Evolutionary conservation across 2,797 vertebrate genomes (phyloP).

Genomic region (Lemur catta): DNA sequence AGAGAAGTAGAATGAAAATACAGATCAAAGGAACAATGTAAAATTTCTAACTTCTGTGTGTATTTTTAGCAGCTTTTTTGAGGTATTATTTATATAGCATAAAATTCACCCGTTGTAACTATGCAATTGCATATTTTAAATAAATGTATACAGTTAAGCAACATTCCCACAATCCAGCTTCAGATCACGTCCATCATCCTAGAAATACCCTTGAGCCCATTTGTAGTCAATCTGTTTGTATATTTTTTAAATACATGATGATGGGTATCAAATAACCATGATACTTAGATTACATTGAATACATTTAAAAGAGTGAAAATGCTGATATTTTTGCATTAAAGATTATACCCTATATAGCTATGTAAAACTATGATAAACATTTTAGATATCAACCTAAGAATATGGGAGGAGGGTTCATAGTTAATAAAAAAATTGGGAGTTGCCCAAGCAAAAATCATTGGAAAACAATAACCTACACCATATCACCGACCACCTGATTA

Average conservation of each 20-base stretch:
- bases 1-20: not conserved
- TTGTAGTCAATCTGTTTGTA: not conserved
- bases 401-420: not conserved
- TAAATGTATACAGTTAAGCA: not conserved
- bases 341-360: not conserved
- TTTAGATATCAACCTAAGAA: not conserved
- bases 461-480: not conserved
- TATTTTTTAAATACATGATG: constrained; percentile 25
- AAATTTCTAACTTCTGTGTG: not conserved
- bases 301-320: not conserved
- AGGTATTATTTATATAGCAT: not conserved
- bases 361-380: not conserved
- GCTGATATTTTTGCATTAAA: not conserved
- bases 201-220: not conserved
- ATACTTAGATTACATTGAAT: constrained; percentile 28
- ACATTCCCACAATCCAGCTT: not conserved
- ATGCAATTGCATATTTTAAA: not conserved
- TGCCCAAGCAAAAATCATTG: not conserved
- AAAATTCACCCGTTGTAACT: not conserved
- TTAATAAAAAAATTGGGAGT: not conserved
- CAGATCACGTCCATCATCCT: not conserved
- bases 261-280: not conserved
- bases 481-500: not conserved
- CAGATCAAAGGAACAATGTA: not conserved
- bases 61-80: constrained; percentile 1